Evolutionary conservation across 2,888 invertebrate genomes (phyloP).

Genomic region (Lepidocyrtoides sp.): DNA sequence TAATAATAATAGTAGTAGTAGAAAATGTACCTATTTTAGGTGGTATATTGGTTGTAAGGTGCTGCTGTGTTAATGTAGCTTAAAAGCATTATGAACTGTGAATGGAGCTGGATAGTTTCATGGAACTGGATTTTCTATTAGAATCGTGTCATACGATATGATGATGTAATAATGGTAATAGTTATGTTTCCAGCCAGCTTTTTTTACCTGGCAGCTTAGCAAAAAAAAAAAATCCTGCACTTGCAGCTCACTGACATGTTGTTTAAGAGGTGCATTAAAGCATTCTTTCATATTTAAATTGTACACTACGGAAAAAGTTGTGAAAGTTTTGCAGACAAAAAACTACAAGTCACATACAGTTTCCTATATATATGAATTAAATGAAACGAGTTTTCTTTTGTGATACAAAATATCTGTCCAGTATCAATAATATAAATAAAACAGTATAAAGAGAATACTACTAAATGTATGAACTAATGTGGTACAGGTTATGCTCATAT

Average conservation of each 20-base stretch:
- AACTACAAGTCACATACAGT: too few relatives aligned
- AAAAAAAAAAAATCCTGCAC: neutral
- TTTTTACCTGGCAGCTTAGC: neutral
- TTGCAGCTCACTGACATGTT: neutral
- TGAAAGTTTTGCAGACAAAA: too few relatives aligned
- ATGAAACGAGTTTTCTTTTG: too few relatives aligned
- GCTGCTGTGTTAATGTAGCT: constrained; percentile 53
- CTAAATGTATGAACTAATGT: neutral
- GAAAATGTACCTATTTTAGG: too few relatives aligned
- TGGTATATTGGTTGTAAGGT: neutral
- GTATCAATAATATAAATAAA: too few relatives aligned
- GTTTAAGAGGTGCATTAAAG: constrained; percentile 25
- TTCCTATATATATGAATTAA: too few relatives aligned
- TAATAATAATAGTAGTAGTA: neutral
- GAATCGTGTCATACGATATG: constrained; percentile 59
- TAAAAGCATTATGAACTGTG: constrained; percentile 59
- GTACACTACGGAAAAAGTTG: too few relatives aligned
- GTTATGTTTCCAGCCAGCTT: neutral
- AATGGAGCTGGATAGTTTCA: constrained; percentile 7
- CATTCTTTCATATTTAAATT: neutral
- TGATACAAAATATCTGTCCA: too few relatives aligned
- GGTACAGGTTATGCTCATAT: neutral
- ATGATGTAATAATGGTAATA: constrained; percentile 22
- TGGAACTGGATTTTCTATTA: constrained; percentile 57
- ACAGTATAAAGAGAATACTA: neutral